These are phyloP conservation scores for Mechanitis mazaeus DNA, from an alignment of 2,888 invertebrate species.

Conservation along the genomic window DNA sequence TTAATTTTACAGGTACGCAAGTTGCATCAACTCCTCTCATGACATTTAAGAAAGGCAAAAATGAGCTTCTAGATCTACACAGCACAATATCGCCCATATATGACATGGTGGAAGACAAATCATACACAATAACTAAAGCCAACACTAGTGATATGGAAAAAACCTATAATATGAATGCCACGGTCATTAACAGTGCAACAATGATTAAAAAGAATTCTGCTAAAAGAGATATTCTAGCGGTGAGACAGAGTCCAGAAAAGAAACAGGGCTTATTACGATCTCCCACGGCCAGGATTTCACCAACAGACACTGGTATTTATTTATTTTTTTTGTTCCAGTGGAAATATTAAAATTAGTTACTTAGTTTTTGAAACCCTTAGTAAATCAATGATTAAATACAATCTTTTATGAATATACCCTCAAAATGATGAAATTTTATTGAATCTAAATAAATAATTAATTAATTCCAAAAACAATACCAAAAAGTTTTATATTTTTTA, in stretches of 20 bases:
- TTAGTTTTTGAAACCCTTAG: no score
- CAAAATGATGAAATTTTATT: no score
- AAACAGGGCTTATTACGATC: slow-evolving; percentile 37
- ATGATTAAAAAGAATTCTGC: slow-evolving; percentile 48
- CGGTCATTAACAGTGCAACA: slow-evolving; percentile 58
- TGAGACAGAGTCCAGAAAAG: slow-evolving; percentile 48
- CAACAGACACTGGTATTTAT: slow-evolving; percentile 43
- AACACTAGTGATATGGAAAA: slow-evolving; percentile 40
- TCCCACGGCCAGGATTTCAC: slow-evolving; percentile 37
- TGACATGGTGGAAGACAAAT: slow-evolving; percentile 56
- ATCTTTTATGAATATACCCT: no score
- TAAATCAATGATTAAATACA: no score
- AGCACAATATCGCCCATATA: slow-evolving; percentile 68
- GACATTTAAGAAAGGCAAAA: slow-evolving; percentile 43
- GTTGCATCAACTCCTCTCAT: slow-evolving; percentile 64
- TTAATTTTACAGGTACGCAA: slow-evolving; percentile 43
- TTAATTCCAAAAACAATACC: no score
- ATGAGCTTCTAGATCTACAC: slow-evolving; percentile 53
- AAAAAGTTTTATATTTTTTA: no score
- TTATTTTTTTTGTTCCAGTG: no score
- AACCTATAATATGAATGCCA: slow-evolving; percentile 49
- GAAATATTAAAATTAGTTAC: no score
- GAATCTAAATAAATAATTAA: no score
- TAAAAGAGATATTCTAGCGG: slow-evolving; percentile 57
- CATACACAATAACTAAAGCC: slow-evolving; percentile 49